These are phyloP conservation scores for Chlorops oryzae DNA, from an alignment of 1,140 invertebrate genomes.

Conservation along the genomic window DNA sequence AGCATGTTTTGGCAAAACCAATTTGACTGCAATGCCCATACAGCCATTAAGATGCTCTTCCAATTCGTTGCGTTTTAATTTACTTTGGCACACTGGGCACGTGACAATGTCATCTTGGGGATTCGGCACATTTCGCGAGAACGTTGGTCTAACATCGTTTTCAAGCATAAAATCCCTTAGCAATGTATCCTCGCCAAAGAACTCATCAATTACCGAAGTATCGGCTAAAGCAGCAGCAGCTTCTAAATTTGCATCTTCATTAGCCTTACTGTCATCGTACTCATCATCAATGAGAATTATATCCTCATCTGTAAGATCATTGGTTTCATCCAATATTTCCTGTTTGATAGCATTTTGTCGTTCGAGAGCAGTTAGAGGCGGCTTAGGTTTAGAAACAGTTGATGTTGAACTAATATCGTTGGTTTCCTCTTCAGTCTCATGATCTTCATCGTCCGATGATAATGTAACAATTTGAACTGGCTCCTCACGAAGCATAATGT, in stretches of 20 bases:
- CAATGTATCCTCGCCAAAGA: slow-evolving; percentile 29
- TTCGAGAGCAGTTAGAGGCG: slow-evolving; percentile 18
- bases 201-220: slow-evolving; percentile 29
- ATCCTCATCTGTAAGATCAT: slow-evolving; percentile 24
- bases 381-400: too few relatives aligned
- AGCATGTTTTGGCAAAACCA: slow-evolving; percentile 22
- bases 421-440: neutral
- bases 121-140: slow-evolving; percentile 17
- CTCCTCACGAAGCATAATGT: slow-evolving; percentile 13
- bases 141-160: slow-evolving; percentile 25
- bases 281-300: slow-evolving; percentile 43
- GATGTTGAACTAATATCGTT: too few relatives aligned
- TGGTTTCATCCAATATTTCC: slow-evolving; percentile 34
- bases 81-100: slow-evolving; percentile 47
- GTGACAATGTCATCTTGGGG: slow-evolving; percentile 32
- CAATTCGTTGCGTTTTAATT: slow-evolving; percentile 27
- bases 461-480: slow-evolving; percentile 13
- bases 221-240: slow-evolving; percentile 26
- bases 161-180: slow-evolving; percentile 31
- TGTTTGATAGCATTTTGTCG: slow-evolving; percentile 30
- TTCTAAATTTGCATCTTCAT: slow-evolving; percentile 3
- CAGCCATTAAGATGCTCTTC: slow-evolving; percentile 40
- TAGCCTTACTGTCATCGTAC: slow-evolving; percentile 25
- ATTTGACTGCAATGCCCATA: slow-evolving; percentile 23
- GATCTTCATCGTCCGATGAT: slow-evolving; percentile 24